Evolutionary conservation across 2,888 invertebrate genomes (phyloP).

Genomic region (Charanyca ferruginea): DNA sequence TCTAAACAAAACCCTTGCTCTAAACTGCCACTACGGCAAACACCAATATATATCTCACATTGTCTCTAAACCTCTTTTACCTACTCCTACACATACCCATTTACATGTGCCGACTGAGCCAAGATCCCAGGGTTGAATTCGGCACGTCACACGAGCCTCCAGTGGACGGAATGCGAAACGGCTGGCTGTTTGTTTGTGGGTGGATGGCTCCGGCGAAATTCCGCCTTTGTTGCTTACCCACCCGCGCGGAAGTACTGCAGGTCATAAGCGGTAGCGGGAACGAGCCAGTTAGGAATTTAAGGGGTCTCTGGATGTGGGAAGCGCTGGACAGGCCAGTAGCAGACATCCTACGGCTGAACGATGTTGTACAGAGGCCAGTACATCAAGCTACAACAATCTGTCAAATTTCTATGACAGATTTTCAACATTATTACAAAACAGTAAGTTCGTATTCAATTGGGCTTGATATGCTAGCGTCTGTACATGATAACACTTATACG

Average conservation of each 20-base stretch:
- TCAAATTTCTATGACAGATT: no score
- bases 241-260: constrained; percentile 60
- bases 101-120: constrained; percentile 33
- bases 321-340: no score
- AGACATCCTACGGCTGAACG: no score
- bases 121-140: constrained; percentile 71
- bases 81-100: constrained; percentile 1
- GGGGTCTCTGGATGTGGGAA: no score
- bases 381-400: no score
- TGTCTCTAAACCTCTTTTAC: neutral
- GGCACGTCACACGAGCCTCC: constrained; percentile 72
- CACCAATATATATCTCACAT: neutral
- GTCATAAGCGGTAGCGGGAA: constrained; percentile 48
- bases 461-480: no score
- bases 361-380: no score
- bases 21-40: neutral
- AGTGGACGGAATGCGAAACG: constrained; percentile 86
- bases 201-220: constrained; percentile 86
- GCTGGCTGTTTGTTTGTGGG: constrained; percentile 87
- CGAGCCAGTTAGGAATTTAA: neutral
- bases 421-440: no score
- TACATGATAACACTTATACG: no score
- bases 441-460: no score
- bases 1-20: neutral
- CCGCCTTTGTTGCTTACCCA: constrained; percentile 88